Evolutionary conservation across 2,888 invertebrate species (phyloP), one percentile per base, ranked within the genome.

Genomic region (Alloplasta piceator): DNA sequence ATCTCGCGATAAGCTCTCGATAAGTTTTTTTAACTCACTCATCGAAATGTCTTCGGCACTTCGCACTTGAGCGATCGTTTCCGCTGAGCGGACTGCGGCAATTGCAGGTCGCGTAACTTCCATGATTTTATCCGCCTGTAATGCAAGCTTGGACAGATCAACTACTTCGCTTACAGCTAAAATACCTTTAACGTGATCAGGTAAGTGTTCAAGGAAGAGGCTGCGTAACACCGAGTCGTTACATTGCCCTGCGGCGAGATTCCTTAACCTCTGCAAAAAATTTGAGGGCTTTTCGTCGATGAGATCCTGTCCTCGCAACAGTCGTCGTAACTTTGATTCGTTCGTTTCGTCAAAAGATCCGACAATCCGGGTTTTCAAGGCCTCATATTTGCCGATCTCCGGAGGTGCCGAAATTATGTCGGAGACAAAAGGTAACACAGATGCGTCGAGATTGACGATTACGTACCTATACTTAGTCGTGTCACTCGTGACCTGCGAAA

Each of bases 181-280:
- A 41, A 82, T 64, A 2, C 41, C 63, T 7, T 66, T 52, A 0
- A 71, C 50, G 10, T 39, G n/a, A 6, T 66, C 46, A 0, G 82
- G 79, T 6, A 80, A 48, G 0, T 73, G 71, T 36, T 80, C 76
- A n/a, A 83, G 50, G 41, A 78, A 82, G n/a, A 80, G 12, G 5
- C 80, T 71, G n/a, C 76, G 66, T 1, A 83, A 36, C 6, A 83
- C 67, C 1, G 82, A 71, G 10, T 78, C 82, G 48, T 50, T 50
- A 67, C 79, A 67, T 38, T 72, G 43, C 4, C 71, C 48, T 64
- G 74, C 46, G 4, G 78, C 64, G 0, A 83, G 73, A 7, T 60
- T 64, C n/a, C 52, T 14, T 26, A 74, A 7, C n/a, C 36, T 14
- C 12, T 50, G 74, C 36, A 74, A 14, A 14, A 75, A 58, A 12